Evolutionary conservation across 2,888 invertebrate genomes (phyloP).

Genomic region (Hedya salicella): DNA sequence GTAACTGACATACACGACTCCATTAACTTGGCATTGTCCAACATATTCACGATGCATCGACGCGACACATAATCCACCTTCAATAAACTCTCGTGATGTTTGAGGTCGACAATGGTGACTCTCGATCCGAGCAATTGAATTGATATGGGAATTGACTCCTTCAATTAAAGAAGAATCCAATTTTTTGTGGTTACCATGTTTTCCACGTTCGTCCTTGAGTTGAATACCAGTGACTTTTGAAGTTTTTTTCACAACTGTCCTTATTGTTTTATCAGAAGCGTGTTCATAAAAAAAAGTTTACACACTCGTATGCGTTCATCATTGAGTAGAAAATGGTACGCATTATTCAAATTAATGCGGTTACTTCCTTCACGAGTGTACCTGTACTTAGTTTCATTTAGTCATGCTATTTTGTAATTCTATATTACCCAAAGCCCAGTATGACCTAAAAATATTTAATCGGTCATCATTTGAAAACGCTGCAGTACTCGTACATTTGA

Average conservation of each 20-base stretch:
- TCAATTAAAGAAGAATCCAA: slow-evolving; percentile 10
- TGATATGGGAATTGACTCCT: slow-evolving; percentile 48
- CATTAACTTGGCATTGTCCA: slow-evolving; percentile 44
- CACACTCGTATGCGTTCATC: no score
- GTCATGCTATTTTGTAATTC: slow-evolving; percentile 45
- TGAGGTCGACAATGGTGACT: slow-evolving; percentile 51
- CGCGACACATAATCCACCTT: slow-evolving; percentile 50
- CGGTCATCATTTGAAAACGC: slow-evolving; percentile 44
- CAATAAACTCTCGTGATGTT: slow-evolving; percentile 51
- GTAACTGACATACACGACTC: slow-evolving; percentile 4
- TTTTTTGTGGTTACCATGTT: slow-evolving; percentile 17
- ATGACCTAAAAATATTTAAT: no score
- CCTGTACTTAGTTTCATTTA: slow-evolving; percentile 46
- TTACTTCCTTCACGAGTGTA: slow-evolving; percentile 47
- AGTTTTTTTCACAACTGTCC: no score
- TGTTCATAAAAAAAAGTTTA: no score
- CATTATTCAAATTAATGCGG: slow-evolving; percentile 46
- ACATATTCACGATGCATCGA: slow-evolving; percentile 51
- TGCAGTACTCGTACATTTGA: slow-evolving; percentile 46
- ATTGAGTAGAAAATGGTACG: slow-evolving; percentile 49
- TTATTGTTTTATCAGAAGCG: no score
- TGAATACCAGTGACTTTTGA: no score
- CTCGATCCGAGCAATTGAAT: slow-evolving; percentile 51
- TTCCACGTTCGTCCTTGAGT: slow-evolving; percentile 35
- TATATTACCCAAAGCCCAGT: slow-evolving; percentile 38